Conservation (phyloP, 2,113 vertebrate genomes). For the Peromyscus polionotus region DNA sequence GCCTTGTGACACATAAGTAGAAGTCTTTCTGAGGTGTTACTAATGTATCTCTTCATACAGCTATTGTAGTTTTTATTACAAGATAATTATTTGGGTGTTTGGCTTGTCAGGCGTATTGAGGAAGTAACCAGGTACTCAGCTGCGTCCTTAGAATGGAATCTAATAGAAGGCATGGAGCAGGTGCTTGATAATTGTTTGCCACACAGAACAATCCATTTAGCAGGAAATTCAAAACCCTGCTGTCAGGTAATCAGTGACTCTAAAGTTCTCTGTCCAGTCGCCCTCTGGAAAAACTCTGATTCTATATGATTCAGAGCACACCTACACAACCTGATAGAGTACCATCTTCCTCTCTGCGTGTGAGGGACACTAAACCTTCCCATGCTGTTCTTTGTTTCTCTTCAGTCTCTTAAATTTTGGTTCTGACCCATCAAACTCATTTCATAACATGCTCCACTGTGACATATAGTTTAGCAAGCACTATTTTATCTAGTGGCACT, state of each 20-base stretch:
- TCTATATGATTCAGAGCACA: neutral
- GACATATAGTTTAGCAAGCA: neutral
- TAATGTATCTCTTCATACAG: neutral
- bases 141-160: neutral
- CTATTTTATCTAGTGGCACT: conserved; percentile 24
- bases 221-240: neutral
- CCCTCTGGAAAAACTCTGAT: neutral
- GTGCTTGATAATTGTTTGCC: neutral
- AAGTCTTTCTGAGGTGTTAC: neutral
- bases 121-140: neutral
- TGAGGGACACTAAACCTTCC: neutral
- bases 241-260: neutral
- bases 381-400: neutral
- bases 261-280: neutral
- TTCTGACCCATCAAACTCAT: neutral
- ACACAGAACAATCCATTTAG: neutral
- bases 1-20: neutral
- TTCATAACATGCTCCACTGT: neutral
- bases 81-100: neutral
- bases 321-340: neutral
- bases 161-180: neutral
- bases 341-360: neutral
- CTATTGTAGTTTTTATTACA: neutral
- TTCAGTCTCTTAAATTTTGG: neutral
- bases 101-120: neutral